Percentiles rank a stretch among this genome's conserved stretches.
Evolutionary conservation across 2,113 vertebrate species (phyloP).

Genomic region (Perca flavescens): DNA sequence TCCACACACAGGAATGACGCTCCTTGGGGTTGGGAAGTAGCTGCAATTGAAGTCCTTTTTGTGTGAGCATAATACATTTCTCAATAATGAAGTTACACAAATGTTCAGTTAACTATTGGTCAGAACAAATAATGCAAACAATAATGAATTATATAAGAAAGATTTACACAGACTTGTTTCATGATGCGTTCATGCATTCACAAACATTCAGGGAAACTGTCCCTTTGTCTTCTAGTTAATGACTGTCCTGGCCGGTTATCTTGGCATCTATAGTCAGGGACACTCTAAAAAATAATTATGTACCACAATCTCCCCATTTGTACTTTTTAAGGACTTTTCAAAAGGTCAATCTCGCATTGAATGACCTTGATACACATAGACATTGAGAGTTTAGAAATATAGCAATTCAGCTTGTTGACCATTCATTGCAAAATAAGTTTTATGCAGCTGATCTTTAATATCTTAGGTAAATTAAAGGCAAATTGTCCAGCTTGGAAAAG

Average conservation of each 20-base stretch:
- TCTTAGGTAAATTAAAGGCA: background rate
- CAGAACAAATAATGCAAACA: background rate
- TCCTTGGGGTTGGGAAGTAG: background rate
- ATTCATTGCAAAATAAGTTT: background rate
- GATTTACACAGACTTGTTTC: background rate
- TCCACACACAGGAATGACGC: background rate
- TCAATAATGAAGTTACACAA: background rate
- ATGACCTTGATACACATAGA: background rate
- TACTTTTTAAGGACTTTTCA: constrained; percentile 3
- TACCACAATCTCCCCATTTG: constrained; percentile 15
- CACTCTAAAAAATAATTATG: constrained; percentile 13
- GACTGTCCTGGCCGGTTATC: background rate
- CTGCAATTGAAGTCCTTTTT: background rate
- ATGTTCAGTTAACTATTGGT: background rate
- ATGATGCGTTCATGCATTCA: background rate
- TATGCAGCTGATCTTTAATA: background rate
- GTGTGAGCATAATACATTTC: background rate
- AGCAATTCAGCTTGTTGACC: constrained; percentile 6
- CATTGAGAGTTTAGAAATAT: background rate
- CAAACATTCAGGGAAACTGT: background rate
- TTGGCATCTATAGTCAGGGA: constrained; percentile 9
- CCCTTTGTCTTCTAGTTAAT: background rate
- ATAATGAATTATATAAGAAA: background rate
- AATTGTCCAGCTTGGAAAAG: background rate
- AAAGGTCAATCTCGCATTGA: background rate